Conservation (phyloP, 2,888 invertebrate species). For the Lasioglossum lativentre region DNA sequence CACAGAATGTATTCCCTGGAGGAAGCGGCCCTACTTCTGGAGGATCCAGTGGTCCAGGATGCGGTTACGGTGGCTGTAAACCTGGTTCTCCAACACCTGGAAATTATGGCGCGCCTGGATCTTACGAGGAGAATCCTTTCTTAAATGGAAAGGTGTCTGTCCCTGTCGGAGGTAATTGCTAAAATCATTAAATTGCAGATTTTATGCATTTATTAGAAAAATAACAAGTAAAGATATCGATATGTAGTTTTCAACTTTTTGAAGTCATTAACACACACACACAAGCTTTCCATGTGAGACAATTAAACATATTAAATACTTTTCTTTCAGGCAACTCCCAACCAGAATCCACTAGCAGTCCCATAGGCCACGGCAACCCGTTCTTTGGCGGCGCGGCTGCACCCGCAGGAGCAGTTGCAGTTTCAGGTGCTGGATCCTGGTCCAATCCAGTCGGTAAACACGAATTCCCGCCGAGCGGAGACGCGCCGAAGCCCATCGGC, state of each 20-base stretch:
- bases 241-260: background rate
- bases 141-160: slow-evolving; percentile 26
- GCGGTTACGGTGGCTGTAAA: slow-evolving; percentile 8
- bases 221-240: background rate
- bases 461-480: background rate
- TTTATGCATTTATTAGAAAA: too few relatives aligned
- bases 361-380: slow-evolving; percentile 41
- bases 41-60: background rate
- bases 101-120: background rate
- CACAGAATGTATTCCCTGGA: background rate
- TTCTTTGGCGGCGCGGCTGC: slow-evolving; percentile 23
- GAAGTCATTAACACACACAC: too few relatives aligned
- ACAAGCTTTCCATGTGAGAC: too few relatives aligned
- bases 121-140: slow-evolving; percentile 48
- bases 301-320: background rate
- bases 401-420: background rate
- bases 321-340: background rate
- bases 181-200: background rate
- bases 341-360: slow-evolving; percentile 2
- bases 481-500: slow-evolving; percentile 36
- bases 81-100: background rate
- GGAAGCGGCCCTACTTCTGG: background rate
- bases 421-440: slow-evolving; percentile 10
- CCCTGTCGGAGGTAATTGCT: background rate
- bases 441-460: background rate